Base-by-base conservation (phyloP, 2,888 invertebrate genomes). In the Argyresthia albistria region DNA sequence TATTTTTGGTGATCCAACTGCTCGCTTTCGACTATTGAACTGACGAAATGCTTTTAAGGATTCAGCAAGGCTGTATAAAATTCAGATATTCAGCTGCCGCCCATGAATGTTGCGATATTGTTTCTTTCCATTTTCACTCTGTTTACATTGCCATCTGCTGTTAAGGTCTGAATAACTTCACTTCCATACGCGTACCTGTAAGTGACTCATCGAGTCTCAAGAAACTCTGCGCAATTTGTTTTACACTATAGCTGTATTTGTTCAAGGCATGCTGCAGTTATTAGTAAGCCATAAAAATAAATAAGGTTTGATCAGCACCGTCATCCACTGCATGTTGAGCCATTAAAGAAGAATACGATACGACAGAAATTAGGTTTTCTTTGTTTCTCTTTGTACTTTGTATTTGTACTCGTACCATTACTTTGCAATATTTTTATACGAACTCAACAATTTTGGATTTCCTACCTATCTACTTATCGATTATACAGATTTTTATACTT, bases 51-150 rank as follows among this genome's bases (percentile, higher is more conserved):
- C 70, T 60, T 69, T 69, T 75, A 66, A 51, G 62, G 60, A 55
- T 61, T 61, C 61, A 60, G 65, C 37, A 37, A 48, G 48, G 48
- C 36, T 37, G 15, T 37, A 46, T 56, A 59, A 58, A 59, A 60
- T 59, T 69, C 74, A 25, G 69, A 69, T 74, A 70, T 63, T 71
- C 63, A 66, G 71, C 70, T 70, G 64, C 63, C 62, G 64, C 63
- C 62, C 59, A 35, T 25, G 47, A 47, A 47, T 47, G 35, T 35
- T 12, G 12, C 12, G 14, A 37, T 16, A 46, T 46, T 16, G 46
- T 46, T 35, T 35, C 9, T 46, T 46, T 25, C 36, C 36, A 37
- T 48, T 48, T 48, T 36, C 48, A 35, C 36, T 50, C 16, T 43
- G 50, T 50, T 42, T 16, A 50, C 43, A 50, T 14, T 42, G 15